phyloP scores from a whole-genome alignment of 2,888 invertebrate genomes.

The Andrena flavipes region DNA sequence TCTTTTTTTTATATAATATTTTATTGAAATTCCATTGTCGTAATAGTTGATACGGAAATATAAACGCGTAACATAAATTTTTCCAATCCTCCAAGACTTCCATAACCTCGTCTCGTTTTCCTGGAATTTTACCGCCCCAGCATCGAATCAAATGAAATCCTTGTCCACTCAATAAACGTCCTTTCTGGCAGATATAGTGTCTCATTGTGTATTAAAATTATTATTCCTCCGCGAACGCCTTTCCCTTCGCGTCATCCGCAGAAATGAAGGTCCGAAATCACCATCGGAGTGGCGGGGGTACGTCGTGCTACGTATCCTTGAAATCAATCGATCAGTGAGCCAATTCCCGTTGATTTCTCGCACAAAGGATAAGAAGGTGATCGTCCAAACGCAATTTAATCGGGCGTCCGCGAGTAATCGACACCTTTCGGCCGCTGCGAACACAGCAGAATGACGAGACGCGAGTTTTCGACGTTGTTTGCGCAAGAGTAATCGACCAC shows the following conservation, averaged over 20 bases:
- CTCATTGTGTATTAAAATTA: too few species aligned
- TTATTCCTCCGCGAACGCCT: not conserved
- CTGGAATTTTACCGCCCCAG: too few species aligned
- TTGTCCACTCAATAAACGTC: too few species aligned
- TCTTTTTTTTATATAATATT: too few species aligned
- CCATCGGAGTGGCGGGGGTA: not conserved
- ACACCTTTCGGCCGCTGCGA: slow-evolving; percentile 16
- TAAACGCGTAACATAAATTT: too few species aligned
- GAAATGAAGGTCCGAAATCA: not conserved
- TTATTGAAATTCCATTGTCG: too few species aligned
- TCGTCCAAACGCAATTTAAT: slow-evolving; percentile 30
- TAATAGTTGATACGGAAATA: too few species aligned
- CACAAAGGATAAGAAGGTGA: slow-evolving; percentile 12
- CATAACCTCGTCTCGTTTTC: too few species aligned
- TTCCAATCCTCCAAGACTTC: too few species aligned
- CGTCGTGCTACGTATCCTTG: slow-evolving; percentile 1
- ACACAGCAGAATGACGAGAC: slow-evolving; percentile 41
- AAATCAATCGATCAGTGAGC: slow-evolving; percentile 34
- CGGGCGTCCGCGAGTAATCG: slow-evolving; percentile 37
- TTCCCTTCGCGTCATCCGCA: not conserved
- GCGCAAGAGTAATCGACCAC: slow-evolving; percentile 57
- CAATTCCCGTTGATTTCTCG: not conserved
- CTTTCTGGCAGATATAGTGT: too few species aligned
- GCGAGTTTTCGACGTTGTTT: slow-evolving; percentile 54
- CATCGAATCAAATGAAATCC: too few species aligned